These are phyloP conservation scores for Sylvicola cinctus DNA, from an alignment of 2,888 invertebrate species.

Conservation along the genomic window DNA sequence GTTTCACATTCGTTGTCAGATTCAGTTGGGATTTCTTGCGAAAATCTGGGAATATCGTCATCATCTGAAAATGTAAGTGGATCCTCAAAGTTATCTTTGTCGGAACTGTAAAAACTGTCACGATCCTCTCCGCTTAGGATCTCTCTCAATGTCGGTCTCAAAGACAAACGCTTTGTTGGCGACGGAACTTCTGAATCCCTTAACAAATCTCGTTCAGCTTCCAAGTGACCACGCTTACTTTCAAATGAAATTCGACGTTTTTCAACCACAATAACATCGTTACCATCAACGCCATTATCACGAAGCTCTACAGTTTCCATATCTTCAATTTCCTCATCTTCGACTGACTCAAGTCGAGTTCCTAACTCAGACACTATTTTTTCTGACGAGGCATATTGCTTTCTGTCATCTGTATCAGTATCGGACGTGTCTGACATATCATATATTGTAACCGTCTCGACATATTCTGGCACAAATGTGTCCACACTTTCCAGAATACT, in stretches of 20 bases:
- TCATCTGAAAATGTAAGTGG: conserved; percentile 38
- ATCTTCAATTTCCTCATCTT: not conserved
- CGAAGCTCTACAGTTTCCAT: too few species aligned
- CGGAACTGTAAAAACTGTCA: conserved; percentile 37
- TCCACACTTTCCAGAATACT: conserved; percentile 31
- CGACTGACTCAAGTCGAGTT: not conserved
- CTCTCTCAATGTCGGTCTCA: conserved; percentile 12
- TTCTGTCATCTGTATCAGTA: conserved; percentile 17
- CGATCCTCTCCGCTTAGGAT: conserved; percentile 16
- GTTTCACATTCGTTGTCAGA: conserved; percentile 26
- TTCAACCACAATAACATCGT: conserved; percentile 11
- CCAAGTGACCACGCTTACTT: too few species aligned
- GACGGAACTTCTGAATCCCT: conserved; percentile 17
- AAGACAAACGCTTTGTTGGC: too few species aligned
- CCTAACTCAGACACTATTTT: not conserved
- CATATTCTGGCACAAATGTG: conserved; percentile 31
- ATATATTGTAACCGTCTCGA: conserved; percentile 32
- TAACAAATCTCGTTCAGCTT: conserved; percentile 22
- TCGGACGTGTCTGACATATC: conserved; percentile 28
- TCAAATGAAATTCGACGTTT: conserved; percentile 24
- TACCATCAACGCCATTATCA: too few species aligned
- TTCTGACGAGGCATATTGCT: conserved; percentile 1
- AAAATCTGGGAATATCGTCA: conserved; percentile 29
- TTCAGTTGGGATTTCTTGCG: conserved; percentile 24
- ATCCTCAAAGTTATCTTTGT: conserved; percentile 36